Base-by-base conservation (phyloP, 2,797 vertebrate species). In the Catamblyrhynchus diadema region DNA sequence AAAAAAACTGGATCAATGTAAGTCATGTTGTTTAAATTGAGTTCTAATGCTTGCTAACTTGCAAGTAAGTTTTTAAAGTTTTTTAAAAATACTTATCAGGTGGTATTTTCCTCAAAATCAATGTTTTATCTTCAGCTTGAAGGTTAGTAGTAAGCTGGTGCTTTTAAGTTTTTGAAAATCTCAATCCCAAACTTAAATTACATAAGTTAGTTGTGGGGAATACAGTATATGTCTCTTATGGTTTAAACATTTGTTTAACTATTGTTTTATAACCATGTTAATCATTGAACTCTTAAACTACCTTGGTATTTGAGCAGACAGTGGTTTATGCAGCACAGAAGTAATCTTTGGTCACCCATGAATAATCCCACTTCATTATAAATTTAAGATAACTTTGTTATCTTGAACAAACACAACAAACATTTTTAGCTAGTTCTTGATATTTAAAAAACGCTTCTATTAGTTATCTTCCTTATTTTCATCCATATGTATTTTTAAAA, bases 281-380 rank as follows among this genome's bases (percentile, higher is more conserved):
- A 95, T 95, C 62, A 94, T 74, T 92, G 71, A 93, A 80, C 30
- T 32, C 18, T 35, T 75, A n/a, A 94, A 92, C 48, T 77, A 33
- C 50, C 32, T 12, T 72, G 86, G 21, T 90, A 69, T 91, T 83
- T 83, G 69, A 88, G 65, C 45, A 62, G 80, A 75, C 53, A 87
- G 65, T 79, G 33, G 24, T 69, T 91, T 87, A 64, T 93, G 61
- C 72, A 83, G 69, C 23, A 30, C 23, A 81, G 50, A 90, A 91
- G n/a, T 93, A 78, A 90, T 81, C 72, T 90, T 75, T 48, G 21
- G 66, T 94, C 81, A 87, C 84, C 62, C 62, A 28, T 90, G 78
- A 90, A 93, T 90, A 90, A 79, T 79, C 25, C 3, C 51, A 20
- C 56, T 70, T 53, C 66, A 67, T 70, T 85, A 86, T 62, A 85